phyloP scores from a whole-genome alignment of 1,140 invertebrate genomes.

The Dreissena rostriformis region DNA sequence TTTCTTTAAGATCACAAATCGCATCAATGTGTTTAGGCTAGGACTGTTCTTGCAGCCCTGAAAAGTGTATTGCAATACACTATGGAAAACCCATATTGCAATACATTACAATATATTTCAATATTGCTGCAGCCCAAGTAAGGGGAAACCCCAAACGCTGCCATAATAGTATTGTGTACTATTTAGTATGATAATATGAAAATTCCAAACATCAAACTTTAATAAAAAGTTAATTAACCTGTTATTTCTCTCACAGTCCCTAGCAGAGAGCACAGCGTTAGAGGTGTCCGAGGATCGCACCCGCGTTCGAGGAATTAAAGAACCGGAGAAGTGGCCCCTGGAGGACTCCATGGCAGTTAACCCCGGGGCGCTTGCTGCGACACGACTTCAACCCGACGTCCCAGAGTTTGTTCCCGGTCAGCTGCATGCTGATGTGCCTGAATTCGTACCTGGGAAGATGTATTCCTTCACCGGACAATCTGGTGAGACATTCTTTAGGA shows the following conservation, averaged over 20 bases:
- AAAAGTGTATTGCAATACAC: no score
- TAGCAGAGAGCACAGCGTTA: slow-evolving; percentile 90
- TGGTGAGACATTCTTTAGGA: slow-evolving; percentile 27
- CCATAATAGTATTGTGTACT: background rate
- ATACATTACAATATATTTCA: no score
- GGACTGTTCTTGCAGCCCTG: no score
- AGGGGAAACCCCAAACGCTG: background rate
- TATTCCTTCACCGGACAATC: slow-evolving; percentile 14
- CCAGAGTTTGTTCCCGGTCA: slow-evolving; percentile 90
- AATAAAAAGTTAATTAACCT: no score
- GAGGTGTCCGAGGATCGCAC: slow-evolving; percentile 89
- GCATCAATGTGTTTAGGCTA: no score
- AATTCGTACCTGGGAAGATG: slow-evolving; percentile 87
- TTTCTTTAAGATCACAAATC: no score
- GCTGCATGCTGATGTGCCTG: slow-evolving; percentile 87
- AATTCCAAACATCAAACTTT: no score
- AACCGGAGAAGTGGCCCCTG: slow-evolving; percentile 94
- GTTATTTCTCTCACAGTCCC: no score
- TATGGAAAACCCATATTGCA: no score
- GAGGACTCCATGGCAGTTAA: slow-evolving; percentile 80
- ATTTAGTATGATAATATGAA: no score
- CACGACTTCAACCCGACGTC: slow-evolving; percentile 90
- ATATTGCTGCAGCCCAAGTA: no score
- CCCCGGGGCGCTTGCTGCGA: slow-evolving; percentile 59
- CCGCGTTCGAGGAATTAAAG: slow-evolving; percentile 90